Percentiles rank a stretch among this genome's conserved stretches.
Conservation (phyloP, 2,797 vertebrate species). For the Erithacus rubecula region DNA sequence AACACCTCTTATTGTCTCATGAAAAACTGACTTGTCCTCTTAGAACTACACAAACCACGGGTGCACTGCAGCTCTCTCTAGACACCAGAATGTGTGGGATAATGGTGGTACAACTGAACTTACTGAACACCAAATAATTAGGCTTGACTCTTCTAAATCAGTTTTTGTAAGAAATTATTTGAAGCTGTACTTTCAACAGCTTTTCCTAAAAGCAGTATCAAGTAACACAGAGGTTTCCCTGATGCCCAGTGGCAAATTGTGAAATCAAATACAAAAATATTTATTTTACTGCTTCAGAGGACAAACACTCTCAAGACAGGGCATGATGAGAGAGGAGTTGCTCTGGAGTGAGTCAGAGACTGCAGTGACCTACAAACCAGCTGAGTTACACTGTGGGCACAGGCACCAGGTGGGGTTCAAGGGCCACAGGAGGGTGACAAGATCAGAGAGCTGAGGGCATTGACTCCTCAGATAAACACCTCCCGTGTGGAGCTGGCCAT, state of each 20-base stretch:
- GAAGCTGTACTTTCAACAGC: neutral
- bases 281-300: constrained; percentile 17
- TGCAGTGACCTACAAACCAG: constrained; percentile 14
- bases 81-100: neutral
- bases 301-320: neutral
- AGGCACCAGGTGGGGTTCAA: neutral
- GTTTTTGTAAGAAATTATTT: neutral
- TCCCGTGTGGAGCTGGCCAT: neutral
- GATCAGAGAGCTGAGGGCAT: neutral
- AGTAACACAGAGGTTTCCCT: neutral
- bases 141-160: neutral
- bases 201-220: constrained; percentile 6
- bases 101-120: neutral
- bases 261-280: neutral
- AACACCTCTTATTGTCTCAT: neutral
- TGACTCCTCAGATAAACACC: neutral
- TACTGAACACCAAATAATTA: neutral
- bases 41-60: neutral
- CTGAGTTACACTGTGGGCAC: neutral
- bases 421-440: neutral
- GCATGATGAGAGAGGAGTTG: neutral
- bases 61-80: neutral
- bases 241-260: neutral
- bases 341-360: neutral
- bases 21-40: neutral